These are phyloP conservation scores for Drosophila quinaria DNA, from an alignment of 2,888 invertebrate species.

Conservation along the genomic window DNA sequence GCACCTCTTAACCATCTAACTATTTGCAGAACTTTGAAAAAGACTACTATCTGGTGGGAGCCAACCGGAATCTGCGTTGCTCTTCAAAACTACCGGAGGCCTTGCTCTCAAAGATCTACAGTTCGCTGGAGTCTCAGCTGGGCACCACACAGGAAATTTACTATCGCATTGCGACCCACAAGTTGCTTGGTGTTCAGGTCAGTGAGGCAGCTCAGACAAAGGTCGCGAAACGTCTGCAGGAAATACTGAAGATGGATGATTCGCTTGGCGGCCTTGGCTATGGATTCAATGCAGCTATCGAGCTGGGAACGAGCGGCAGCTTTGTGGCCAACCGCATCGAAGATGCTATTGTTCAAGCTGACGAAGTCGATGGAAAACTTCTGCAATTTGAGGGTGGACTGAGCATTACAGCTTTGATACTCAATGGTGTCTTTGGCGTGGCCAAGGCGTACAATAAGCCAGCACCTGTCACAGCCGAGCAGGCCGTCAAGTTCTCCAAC, in stretches of 20 bases:
- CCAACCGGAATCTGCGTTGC: slow-evolving; percentile 88
- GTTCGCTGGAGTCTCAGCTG: slow-evolving; percentile 89
- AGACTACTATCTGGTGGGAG: slow-evolving; percentile 89
- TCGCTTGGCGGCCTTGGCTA: slow-evolving; percentile 93
- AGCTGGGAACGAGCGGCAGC: slow-evolving; percentile 88
- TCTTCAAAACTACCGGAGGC: slow-evolving; percentile 87
- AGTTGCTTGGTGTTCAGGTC: slow-evolving; percentile 89
- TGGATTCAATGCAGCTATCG: slow-evolving; percentile 93
- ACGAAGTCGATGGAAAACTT: slow-evolving; percentile 95
- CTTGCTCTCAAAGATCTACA: slow-evolving; percentile 86
- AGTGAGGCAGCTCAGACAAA: slow-evolving; percentile 90
- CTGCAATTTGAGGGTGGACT: slow-evolving; percentile 97
- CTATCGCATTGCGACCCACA: slow-evolving; percentile 90
- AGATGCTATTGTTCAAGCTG: slow-evolving; percentile 97
- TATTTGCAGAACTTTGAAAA: slow-evolving; percentile 86
- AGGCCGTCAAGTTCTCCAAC: slow-evolving; percentile 94
- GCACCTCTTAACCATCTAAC: background rate
- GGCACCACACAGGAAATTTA: slow-evolving; percentile 90
- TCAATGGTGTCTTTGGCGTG: slow-evolving; percentile 88
- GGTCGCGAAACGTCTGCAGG: slow-evolving; percentile 90
- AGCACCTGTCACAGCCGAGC: slow-evolving; percentile 90
- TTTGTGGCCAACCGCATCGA: slow-evolving; percentile 92
- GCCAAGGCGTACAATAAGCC: slow-evolving; percentile 88
- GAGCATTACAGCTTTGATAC: slow-evolving; percentile 90
- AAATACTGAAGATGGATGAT: slow-evolving; percentile 94